phyloP scores from a whole-genome alignment of 2,888 invertebrate species.

The Chloroclysta siterata region DNA sequence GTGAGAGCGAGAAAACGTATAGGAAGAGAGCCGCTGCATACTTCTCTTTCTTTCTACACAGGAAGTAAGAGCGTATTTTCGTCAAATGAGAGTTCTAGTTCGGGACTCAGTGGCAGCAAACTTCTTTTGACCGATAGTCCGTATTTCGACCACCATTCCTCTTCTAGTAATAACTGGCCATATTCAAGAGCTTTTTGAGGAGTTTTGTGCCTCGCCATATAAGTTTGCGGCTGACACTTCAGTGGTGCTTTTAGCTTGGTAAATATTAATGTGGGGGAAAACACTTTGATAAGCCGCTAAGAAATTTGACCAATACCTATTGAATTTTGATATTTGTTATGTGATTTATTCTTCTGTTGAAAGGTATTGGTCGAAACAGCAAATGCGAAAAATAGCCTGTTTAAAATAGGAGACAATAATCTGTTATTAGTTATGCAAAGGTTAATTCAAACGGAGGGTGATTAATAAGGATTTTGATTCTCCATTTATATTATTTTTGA shows the following conservation, averaged over 20 bases:
- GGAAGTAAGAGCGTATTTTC: slow-evolving; percentile 86
- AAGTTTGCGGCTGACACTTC: slow-evolving; percentile 17
- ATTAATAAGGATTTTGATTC: no score
- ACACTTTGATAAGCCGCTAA: no score
- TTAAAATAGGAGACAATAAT: no score
- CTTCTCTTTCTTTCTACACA: slow-evolving; percentile 85
- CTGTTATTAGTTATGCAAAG: no score
- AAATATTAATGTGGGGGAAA: not conserved
- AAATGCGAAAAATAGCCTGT: no score
- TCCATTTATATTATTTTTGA: no score
- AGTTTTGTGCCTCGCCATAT: slow-evolving; percentile 2
- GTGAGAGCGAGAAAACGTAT: slow-evolving; percentile 85
- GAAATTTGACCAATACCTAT: no score
- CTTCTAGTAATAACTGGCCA: slow-evolving; percentile 82
- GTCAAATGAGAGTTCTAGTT: slow-evolving; percentile 85
- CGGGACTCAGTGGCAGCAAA: slow-evolving; percentile 86
- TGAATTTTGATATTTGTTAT: no score
- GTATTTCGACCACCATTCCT: slow-evolving; percentile 84
- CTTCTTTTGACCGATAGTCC: slow-evolving; percentile 86
- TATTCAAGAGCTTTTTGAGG: slow-evolving; percentile 73
- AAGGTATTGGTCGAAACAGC: no score
- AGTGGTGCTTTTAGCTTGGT: not conserved
- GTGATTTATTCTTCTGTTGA: no score
- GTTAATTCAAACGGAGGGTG: no score
- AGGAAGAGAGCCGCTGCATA: slow-evolving; percentile 76